These are phyloP conservation scores for Hippopotamus amphibius DNA, from an alignment of 2,113 vertebrate genomes.

Conservation along the genomic window DNA sequence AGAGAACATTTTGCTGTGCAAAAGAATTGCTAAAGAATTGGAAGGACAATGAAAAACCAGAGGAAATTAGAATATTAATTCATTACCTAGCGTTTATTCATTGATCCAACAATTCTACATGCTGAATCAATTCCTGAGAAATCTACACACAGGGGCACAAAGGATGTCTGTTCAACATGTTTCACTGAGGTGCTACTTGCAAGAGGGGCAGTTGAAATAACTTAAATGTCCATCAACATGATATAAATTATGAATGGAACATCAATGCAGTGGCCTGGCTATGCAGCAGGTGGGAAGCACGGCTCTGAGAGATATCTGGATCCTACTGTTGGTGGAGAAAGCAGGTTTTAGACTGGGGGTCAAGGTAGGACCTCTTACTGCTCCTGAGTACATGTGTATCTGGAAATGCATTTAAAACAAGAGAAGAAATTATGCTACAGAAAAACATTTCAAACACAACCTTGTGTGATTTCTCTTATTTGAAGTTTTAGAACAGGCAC, in stretches of 20 bases:
- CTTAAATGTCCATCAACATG: not conserved
- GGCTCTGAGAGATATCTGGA: not conserved
- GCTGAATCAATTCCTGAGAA: conserved; percentile 40
- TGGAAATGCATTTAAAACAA: not conserved
- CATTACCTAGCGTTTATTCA: conserved; percentile 10
- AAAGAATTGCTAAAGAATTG: conserved; percentile 37
- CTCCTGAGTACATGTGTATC: not conserved
- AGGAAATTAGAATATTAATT: conserved; percentile 42
- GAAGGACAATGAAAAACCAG: not conserved
- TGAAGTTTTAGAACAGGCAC: not conserved
- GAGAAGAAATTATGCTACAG: not conserved
- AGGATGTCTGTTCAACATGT: not conserved
- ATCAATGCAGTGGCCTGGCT: not conserved
- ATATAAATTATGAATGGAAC: not conserved
- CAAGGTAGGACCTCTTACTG: not conserved
- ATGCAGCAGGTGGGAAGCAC: not conserved
- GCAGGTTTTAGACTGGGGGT: not conserved
- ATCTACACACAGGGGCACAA: not conserved
- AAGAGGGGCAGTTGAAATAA: not conserved
- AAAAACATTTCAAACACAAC: conserved; percentile 1
- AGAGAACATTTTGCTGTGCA: conserved; percentile 3
- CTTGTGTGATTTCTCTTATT: not conserved
- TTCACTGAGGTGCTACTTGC: not conserved
- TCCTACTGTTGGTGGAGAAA: not conserved
- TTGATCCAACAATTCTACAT: not conserved